Evolutionary conservation across 2,797 vertebrate genomes (phyloP).

Genomic region (Champsocephalus esox): DNA sequence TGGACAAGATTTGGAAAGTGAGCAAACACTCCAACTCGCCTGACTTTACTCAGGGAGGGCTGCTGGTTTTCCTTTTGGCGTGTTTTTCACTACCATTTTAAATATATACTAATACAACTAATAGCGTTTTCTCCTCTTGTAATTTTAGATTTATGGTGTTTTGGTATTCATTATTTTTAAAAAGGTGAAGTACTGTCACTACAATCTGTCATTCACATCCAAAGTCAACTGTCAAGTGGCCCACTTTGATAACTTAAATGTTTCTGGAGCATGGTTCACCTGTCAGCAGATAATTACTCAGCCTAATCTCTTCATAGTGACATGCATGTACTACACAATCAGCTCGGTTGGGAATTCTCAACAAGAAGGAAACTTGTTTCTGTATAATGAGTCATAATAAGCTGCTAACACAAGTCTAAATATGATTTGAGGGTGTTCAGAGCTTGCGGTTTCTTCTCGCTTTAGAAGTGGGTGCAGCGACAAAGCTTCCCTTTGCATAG

Average conservation of each 20-base stretch:
- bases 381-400: conserved; percentile 89
- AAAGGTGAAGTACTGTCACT: conserved; percentile 52
- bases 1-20: conserved; percentile 74
- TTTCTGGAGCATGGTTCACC: conserved; percentile 80
- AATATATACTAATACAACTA: conserved; percentile 2
- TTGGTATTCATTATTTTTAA: conserved; percentile 56
- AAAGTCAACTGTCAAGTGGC: conserved; percentile 79
- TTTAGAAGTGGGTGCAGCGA: conserved; percentile 88
- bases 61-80: conserved; percentile 26
- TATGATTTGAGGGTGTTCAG: conserved; percentile 91
- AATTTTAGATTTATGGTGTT: conserved; percentile 24
- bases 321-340: conserved; percentile 82
- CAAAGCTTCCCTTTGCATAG: conserved; percentile 85
- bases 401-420: conserved; percentile 86
- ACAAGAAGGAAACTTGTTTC: conserved; percentile 87
- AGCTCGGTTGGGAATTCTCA: conserved; percentile 78
- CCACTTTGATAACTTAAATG: conserved; percentile 80
- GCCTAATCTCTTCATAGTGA: conserved; percentile 82
- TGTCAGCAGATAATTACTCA: conserved; percentile 83
- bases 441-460: conserved; percentile 84
- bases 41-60: conserved; percentile 38
- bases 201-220: conserved; percentile 65
- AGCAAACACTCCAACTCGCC: conserved; percentile 69
- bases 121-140: not conserved
- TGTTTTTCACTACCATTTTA: conserved; percentile 23